phyloP scores from a whole-genome alignment of 2,797 vertebrate genomes.

The Cuculus canorus region DNA sequence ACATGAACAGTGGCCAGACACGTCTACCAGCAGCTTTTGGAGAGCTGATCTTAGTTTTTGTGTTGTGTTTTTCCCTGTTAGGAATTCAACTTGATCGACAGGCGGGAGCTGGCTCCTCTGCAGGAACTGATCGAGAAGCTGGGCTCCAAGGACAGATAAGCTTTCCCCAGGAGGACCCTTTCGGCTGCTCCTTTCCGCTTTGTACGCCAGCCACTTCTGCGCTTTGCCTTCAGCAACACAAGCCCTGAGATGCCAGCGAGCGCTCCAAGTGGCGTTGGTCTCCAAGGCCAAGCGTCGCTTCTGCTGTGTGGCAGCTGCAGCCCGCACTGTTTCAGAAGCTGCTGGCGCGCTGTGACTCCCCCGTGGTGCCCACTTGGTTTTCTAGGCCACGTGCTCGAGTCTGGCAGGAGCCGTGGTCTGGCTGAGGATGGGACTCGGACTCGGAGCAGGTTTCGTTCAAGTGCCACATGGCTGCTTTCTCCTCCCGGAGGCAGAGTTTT shows the following conservation, averaged over 20 bases:
- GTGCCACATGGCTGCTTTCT: background rate
- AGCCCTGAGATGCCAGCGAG: background rate
- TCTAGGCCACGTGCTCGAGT: background rate
- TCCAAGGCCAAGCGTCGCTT: background rate
- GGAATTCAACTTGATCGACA: conserved; percentile 96
- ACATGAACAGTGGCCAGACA: rapidly evolving
- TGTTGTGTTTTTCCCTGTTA: conserved; percentile 27
- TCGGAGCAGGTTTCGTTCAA: background rate
- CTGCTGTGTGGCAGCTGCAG: background rate
- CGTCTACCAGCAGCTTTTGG: background rate
- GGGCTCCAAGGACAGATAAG: conserved; percentile 97
- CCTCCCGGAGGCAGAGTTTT: background rate
- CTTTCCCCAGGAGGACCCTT: background rate
- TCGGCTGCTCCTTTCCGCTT: background rate
- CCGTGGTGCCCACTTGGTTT: rapidly evolving
- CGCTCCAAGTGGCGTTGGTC: rapidly evolving
- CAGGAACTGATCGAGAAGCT: conserved; percentile 97
- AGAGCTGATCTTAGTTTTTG: background rate
- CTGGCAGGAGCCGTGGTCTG: background rate
- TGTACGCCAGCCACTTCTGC: conserved; percentile 43
- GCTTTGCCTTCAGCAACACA: conserved; percentile 34
- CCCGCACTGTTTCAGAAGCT: rapidly evolving
- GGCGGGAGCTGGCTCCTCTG: conserved; percentile 93
- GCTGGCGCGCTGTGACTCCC: background rate
- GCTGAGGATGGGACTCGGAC: background rate